phyloP scores from a whole-genome alignment of 1,140 invertebrate genomes.

The Trichonephila inaurata region DNA sequence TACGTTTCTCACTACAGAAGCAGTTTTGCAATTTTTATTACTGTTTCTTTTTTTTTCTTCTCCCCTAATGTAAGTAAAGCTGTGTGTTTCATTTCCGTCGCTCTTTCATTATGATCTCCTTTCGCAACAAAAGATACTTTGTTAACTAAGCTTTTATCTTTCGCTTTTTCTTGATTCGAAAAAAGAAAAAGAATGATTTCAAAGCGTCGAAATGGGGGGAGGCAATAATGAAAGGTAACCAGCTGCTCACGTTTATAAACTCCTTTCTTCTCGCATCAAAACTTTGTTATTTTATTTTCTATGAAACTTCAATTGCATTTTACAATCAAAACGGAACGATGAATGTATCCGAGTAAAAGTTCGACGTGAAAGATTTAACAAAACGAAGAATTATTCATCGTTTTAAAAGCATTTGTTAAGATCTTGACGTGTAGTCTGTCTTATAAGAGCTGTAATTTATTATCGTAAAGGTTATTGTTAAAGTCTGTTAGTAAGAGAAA shows the following conservation, averaged over 20 bases:
- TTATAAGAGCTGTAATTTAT: too few species aligned
- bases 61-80: background rate
- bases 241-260: background rate
- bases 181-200: background rate
- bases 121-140: conserved; percentile 23
- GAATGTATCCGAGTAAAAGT: background rate
- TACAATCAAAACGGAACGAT: background rate
- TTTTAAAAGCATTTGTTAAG: too few species aligned
- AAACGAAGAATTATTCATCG: background rate
- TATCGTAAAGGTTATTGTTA: too few species aligned
- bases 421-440: too few species aligned
- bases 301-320: background rate
- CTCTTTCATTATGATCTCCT: conserved; percentile 7
- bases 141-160: conserved; percentile 12
- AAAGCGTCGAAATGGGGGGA: background rate
- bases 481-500: too few species aligned
- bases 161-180: background rate
- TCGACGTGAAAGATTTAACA: background rate
- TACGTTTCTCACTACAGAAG: background rate
- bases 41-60: background rate
- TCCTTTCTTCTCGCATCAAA: background rate
- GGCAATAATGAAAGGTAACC: background rate
- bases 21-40: conserved; percentile 10
- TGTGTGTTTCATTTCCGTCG: background rate
- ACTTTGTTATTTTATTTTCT: background rate